Conservation (phyloP, 2,888 invertebrate genomes). For the Cheilosia vulpina region DNA sequence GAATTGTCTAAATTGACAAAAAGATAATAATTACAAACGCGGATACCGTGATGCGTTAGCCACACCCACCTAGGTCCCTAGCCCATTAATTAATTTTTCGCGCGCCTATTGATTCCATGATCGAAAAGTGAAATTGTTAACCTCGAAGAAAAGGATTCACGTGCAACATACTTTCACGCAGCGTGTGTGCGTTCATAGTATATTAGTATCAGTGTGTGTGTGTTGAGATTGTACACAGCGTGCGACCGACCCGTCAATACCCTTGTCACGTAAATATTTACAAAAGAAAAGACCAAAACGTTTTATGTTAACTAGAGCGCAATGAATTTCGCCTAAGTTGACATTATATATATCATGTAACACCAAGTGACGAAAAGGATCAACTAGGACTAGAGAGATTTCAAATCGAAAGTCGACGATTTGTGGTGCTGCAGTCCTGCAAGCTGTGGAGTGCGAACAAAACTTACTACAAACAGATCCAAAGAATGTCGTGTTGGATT, state of each 20-base stretch:
- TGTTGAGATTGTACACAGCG: slow-evolving; percentile 23
- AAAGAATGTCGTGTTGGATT: slow-evolving; percentile 4
- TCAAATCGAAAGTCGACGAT: neutral
- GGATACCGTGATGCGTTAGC: slow-evolving; percentile 24
- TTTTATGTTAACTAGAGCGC: slow-evolving; percentile 26
- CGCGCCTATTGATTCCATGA: slow-evolving; percentile 64
- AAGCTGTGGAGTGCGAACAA: neutral
- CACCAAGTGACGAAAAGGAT: slow-evolving; percentile 33
- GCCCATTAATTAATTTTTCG: slow-evolving; percentile 64
- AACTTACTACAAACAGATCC: slow-evolving; percentile 2
- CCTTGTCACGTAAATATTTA: slow-evolving; percentile 70
- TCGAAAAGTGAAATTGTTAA: slow-evolving; percentile 57
- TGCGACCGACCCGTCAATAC: slow-evolving; percentile 40
- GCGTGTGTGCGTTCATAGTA: slow-evolving; percentile 36
- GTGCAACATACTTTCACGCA: slow-evolving; percentile 46
- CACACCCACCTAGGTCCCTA: slow-evolving; percentile 66
- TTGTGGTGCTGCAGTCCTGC: neutral
- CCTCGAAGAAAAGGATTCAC: slow-evolving; percentile 52
- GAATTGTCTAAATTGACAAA: neutral
- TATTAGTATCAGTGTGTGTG: slow-evolving; percentile 25
- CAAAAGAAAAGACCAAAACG: slow-evolving; percentile 32
- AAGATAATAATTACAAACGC: slow-evolving; percentile 3
- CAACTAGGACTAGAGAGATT: neutral
- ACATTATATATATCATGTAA: slow-evolving; percentile 18
- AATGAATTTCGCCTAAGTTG: slow-evolving; percentile 10